Evolutionary conservation across 2,797 vertebrate species (phyloP).

Genomic region (Cyprinella venusta): DNA sequence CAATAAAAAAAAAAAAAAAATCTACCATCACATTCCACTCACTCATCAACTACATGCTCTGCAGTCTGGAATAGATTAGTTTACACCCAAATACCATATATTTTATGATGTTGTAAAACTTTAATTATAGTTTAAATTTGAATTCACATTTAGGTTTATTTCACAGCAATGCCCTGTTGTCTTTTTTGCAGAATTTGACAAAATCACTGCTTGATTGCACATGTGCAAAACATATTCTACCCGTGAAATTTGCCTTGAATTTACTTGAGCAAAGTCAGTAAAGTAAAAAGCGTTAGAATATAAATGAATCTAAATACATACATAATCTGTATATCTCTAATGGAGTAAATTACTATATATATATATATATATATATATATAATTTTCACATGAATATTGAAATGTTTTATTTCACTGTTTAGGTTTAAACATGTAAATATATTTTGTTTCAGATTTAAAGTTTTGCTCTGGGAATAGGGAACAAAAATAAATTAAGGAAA

Average conservation of each 20-base stretch:
- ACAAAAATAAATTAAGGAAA: neutral
- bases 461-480: neutral
- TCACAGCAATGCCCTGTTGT: neutral
- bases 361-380: too few relatives aligned
- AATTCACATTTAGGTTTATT: neutral
- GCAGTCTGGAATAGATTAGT: neutral
- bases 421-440: neutral
- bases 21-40: neutral
- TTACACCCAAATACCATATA: neutral
- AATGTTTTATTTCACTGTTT: neutral
- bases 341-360: too few relatives aligned
- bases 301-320: too few relatives aligned
- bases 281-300: neutral
- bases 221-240: neutral
- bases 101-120: neutral
- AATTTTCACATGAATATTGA: neutral
- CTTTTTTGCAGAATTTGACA: neutral
- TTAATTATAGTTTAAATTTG: neutral
- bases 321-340: too few relatives aligned
- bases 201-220: neutral
- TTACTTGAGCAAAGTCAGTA: too few relatives aligned
- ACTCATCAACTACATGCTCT: neutral
- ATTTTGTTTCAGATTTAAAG: neutral
- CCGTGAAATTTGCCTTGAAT: too few relatives aligned
- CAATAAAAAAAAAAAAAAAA: neutral